A percentile compares a stretch with the other conserved stretches of the same genome.
Conservation (phyloP, 2,888 invertebrate genomes). For the Allygus modestus region DNA sequence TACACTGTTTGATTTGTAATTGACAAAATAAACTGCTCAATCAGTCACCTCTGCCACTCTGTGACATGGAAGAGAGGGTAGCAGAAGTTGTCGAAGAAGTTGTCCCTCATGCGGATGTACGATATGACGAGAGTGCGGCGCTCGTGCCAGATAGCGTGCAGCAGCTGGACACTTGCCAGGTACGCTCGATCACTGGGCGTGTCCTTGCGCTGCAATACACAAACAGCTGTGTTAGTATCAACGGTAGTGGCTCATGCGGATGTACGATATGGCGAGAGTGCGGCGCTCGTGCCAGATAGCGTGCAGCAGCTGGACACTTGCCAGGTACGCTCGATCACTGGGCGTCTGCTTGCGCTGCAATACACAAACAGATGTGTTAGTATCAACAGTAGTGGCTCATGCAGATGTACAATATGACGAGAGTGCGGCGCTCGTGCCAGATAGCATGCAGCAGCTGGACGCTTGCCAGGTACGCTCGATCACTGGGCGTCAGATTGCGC, state of each 20-base stretch:
- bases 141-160: constrained; percentile 63
- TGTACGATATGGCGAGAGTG: constrained; percentile 58
- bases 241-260: constrained; percentile 45
- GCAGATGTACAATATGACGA: constrained; percentile 60
- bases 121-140: constrained; percentile 58
- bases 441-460: constrained; percentile 60
- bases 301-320: constrained; percentile 58
- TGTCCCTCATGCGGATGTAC: constrained; percentile 53
- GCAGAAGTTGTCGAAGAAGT: constrained; percentile 59
- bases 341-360: constrained; percentile 51
- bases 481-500: constrained; percentile 41
- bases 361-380: neutral
- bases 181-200: constrained; percentile 50
- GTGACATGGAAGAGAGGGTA: constrained; percentile 50
- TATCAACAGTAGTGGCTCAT: constrained; percentile 19
- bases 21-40: no score
- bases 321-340: constrained; percentile 53
- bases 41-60: constrained; percentile 31
- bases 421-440: constrained; percentile 60
- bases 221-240: neutral
- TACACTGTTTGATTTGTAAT: no score
- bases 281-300: constrained; percentile 62
- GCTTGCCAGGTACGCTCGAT: constrained; percentile 58
- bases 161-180: constrained; percentile 57
- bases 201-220: constrained; percentile 51